Percentiles rank a stretch among this genome's conserved stretches.
Evolutionary conservation across 2,888 invertebrate genomes (phyloP).

Genomic region (Serripes groenlandicus): DNA sequence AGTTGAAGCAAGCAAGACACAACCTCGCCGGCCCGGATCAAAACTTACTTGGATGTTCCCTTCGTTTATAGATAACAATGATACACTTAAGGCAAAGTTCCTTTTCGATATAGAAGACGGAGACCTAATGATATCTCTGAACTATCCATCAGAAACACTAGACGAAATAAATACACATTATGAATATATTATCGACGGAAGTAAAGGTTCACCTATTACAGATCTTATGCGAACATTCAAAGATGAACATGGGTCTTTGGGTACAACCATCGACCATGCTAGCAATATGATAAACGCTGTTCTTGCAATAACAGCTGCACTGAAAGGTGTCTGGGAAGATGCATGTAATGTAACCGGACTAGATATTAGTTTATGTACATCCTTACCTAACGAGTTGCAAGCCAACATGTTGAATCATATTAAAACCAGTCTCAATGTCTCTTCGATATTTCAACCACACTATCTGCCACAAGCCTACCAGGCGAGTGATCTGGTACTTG

Average conservation of each 20-base stretch:
- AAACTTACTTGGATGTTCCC: constrained; percentile 14
- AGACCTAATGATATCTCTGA: neutral
- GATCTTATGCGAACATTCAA: neutral
- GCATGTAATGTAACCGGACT: neutral
- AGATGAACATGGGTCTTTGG: neutral
- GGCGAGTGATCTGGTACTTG: neutral
- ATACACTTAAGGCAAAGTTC: neutral
- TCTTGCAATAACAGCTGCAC: neutral
- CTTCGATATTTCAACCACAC: neutral
- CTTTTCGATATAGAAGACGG: neutral
- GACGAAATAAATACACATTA: neutral
- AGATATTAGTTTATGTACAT: neutral
- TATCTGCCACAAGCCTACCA: neutral
- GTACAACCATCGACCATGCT: neutral
- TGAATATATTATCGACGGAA: neutral
- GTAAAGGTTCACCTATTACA: neutral
- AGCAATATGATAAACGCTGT: constrained; percentile 1
- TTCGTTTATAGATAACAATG: neutral
- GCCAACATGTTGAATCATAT: neutral
- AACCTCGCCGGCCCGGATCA: neutral
- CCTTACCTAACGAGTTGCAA: neutral
- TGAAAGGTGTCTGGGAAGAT: constrained; percentile 18
- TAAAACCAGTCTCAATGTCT: neutral
- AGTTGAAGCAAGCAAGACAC: constrained; percentile 3
- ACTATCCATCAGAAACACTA: neutral